Base-by-base conservation (phyloP, 1,140 invertebrate genomes). In the Zophobas morio region DNA sequence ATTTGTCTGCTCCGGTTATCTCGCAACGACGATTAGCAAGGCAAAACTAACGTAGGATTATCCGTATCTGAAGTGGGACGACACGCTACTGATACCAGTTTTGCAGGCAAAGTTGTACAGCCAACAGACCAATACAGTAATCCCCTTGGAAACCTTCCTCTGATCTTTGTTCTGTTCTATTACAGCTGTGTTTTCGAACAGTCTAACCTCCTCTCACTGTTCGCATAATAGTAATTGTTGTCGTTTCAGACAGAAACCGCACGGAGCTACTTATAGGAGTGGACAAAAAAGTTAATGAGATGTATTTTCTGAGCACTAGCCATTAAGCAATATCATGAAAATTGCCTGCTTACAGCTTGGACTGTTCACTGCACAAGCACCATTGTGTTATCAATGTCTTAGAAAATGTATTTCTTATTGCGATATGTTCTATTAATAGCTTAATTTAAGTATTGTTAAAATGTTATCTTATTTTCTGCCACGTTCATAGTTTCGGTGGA, bases 21-120 rank as follows among this genome's bases (percentile, higher is more conserved):
- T 57, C 70, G 42, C 76, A 66, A 70, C 70, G 76, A 60, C 71
- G 76, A 78, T 78, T 74, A 78, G 76, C 76, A 74, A 78, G 71
- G 76, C 71, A 78, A 60, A 78, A 74, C 76, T 74, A 71, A 78
- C 70, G 71, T 71, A 47, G 76, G 70, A 73, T 78, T 74, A 78
- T 78, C 76, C 70, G 70, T 72, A 66, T 66, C 60, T 42, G 51
- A 72, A 72, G 75, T 70, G 75, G 60, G 57, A 71, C 75, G 60
- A 54, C 40, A 54, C 53, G 72, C 53, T 56, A 70, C 63, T 57
- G 66, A 57, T 53, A 53, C 75, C 51, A 71, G 66, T 70, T 70
- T 70, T 53, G 54, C 63, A 66, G 60, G 75, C 56, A 53, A 76
- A 76, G 60, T 66, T 66, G 60, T 66, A 66, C 60, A 66, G 60